phyloP scores from a whole-genome alignment of 1,140 invertebrate species.

The Drosophila orena region DNA sequence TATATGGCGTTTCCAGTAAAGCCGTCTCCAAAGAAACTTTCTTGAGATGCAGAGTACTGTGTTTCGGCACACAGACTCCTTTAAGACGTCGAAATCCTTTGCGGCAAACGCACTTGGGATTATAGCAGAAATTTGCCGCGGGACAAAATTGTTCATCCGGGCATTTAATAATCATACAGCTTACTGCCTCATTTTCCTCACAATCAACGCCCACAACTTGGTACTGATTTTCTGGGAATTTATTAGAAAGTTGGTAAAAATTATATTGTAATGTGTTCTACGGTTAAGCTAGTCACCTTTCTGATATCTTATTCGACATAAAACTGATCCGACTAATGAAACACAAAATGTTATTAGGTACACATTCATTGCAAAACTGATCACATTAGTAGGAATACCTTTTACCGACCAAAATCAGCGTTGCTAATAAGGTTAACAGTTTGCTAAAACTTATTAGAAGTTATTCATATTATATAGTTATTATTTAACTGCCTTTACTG shows the following conservation, averaged over 20 bases:
- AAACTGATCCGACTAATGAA: neutral
- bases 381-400: neutral
- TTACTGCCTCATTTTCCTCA: conserved; percentile 47
- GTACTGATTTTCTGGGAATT: conserved; percentile 29
- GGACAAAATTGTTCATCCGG: conserved; percentile 24
- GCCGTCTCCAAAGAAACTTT: neutral
- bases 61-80: conserved; percentile 39
- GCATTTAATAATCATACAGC: conserved; percentile 51
- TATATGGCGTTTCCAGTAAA: conserved; percentile 7
- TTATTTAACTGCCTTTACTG: too few species aligned
- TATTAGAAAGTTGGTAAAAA: neutral
- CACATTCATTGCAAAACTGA: conserved; percentile 6
- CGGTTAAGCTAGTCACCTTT: neutral
- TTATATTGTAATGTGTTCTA: neutral
- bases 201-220: conserved; percentile 44
- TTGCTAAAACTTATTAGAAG: neutral
- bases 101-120: conserved; percentile 61
- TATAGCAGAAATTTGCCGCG: conserved; percentile 45
- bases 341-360: neutral
- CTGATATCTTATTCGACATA: too few species aligned
- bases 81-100: conserved; percentile 33
- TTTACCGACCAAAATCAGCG: neutral
- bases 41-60: neutral
- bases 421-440: neutral
- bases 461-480: too few species aligned